A percentile compares a stretch with the other conserved stretches of the same genome.
Conservation (phyloP, 2,797 vertebrate genomes). For the Mormyrus proboscirostris region DNA sequence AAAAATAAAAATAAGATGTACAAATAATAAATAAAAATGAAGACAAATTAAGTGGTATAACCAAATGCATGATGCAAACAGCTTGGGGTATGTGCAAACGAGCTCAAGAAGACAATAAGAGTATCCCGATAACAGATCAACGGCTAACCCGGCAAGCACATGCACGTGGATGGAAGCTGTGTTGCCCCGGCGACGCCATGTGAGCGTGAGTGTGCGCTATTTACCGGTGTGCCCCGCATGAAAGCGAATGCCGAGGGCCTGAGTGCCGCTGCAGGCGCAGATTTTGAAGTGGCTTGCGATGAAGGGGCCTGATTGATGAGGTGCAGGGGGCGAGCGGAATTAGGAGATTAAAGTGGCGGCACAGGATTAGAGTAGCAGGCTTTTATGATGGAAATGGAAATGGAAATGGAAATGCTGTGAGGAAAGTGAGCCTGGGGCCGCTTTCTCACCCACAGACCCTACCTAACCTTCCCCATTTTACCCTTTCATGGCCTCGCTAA, state of each 20-base stretch:
- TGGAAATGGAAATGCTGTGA: conserved; percentile 52
- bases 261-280: background rate
- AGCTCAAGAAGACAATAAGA: background rate
- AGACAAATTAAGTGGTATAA: background rate
- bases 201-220: background rate
- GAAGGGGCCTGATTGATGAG: conserved; percentile 37
- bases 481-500: background rate
- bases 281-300: conserved; percentile 30
- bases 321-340: conserved; percentile 43
- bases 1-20: background rate
- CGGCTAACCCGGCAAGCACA: background rate
- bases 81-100: background rate
- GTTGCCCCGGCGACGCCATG: background rate
- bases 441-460: background rate
- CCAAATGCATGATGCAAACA: background rate
- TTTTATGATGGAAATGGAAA: conserved; percentile 57
- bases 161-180: background rate
- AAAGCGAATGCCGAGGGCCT: background rate
- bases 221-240: background rate
- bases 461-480: background rate
- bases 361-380: conserved; percentile 59
- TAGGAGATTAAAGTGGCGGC: conserved; percentile 62
- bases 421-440: background rate
- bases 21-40: background rate
- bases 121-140: background rate